Base-by-base conservation (phyloP, 2,113 vertebrate genomes). In the Oryctolagus cuniculus region DNA sequence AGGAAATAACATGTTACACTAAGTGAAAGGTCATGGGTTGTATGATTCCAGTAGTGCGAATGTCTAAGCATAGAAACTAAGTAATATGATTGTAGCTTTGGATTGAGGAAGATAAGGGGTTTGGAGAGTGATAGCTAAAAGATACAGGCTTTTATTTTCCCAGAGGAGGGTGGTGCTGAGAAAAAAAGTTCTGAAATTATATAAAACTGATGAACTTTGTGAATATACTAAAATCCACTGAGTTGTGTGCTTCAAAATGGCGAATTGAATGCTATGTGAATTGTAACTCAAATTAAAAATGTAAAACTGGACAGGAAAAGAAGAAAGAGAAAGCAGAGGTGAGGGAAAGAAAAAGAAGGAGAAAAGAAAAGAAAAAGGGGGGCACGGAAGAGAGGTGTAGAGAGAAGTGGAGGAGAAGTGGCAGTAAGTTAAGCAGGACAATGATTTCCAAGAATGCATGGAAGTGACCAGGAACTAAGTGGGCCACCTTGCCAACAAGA, bases 211-310 rank as follows among this genome's bases (percentile, higher is more conserved):
- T 66, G n/a, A 84, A 84, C 6, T 80, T 81, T 25, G 49, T 73
- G 44, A 63, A 67, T 85, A 25, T 55, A 49, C 55, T 34, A 70
- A 94, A 91, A 53, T 34, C 3, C 38, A 49, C 27, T 82, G 55
- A 69, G 29, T 10, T 12, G 1, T 64, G 31, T 44, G 49, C 15
- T 70, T 90, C 89, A 15, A 93, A 82, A 12, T 94, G 27, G 17
- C 77, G 8, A 73, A 24, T 38, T 86, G 89, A 31, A 51, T 78
- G 13, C 15, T 67, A 44, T 66, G 38, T 95, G 61, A 89, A 55
- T 75, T 87, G 29, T 16, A 75, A 5, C 24, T 89, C 11, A 19
- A 22, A 79, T 95, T 73, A n/a, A 92, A 96, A 90, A 67, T 66
- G 10, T 58, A 24, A 72, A 58, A 58, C 15, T 58, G 22, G 24